phyloP scores from a whole-genome alignment of 2,113 vertebrate species.

The Triplophysa rosa region DNA sequence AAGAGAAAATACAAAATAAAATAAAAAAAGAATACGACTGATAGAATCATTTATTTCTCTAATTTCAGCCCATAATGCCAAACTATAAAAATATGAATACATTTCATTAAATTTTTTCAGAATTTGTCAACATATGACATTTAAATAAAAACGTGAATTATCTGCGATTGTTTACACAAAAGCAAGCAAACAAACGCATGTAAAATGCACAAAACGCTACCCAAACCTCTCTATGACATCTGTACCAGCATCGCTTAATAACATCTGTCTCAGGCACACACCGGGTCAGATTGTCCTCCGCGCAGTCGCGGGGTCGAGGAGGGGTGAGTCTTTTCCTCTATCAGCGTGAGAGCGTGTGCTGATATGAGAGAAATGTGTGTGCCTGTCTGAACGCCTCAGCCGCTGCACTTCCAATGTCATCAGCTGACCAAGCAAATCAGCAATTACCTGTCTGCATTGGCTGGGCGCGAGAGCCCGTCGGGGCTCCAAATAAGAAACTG shows the following conservation, averaged over 20 bases:
- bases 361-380: conserved; percentile 49
- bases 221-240: neutral
- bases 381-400: conserved; percentile 46
- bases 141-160: neutral
- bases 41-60: no score
- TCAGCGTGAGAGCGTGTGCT: conserved; percentile 48
- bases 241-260: neutral
- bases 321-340: conserved; percentile 26
- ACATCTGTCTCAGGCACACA: neutral
- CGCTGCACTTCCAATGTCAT: conserved; percentile 64
- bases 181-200: neutral
- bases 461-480: conserved; percentile 74
- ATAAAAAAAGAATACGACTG: no score
- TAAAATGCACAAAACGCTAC: neutral
- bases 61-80: no score
- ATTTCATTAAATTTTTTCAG: no score
- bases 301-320: conserved; percentile 21
- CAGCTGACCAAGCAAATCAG: conserved; percentile 75
- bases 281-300: neutral
- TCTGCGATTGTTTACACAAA: neutral
- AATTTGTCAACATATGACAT: no score
- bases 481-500: conserved; percentile 74
- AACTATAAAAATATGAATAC: no score
- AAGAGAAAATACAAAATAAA: no score
- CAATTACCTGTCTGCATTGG: conserved; percentile 74